Base-by-base conservation (phyloP, 2,113 vertebrate genomes). In the Chionodraco myersi region DNA sequence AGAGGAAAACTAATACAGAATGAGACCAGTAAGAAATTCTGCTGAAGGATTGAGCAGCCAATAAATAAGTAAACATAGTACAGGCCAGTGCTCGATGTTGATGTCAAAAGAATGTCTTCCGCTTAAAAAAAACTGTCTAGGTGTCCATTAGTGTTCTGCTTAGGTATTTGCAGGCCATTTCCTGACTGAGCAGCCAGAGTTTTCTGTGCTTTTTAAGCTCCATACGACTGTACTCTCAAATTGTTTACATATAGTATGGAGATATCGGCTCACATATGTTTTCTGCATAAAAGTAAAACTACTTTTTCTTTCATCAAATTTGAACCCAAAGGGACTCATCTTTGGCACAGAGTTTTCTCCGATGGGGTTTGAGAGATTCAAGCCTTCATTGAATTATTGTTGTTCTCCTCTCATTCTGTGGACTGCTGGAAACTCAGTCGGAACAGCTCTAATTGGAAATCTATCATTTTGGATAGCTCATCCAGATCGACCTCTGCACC, bases 381-480 rank as follows among this genome's bases (percentile, higher is more conserved):
- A 83, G 63, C 49, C 48, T 74, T 70, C 54, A 70, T 62, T 60
- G 45, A 83, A 85, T 81, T 70, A 86, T 90, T 87, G 66, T 62
- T 57, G 51, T 66, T 53, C 3, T 49, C 36, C 53, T 61, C 56
- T 79, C 41, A 36, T 59, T 79, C 64, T 34, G 48, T 57, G 58
- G 77, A 84, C 81, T 67, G 81, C 74, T 78, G 48, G 45, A 63
- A 26, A 47, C 30, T 78, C 75, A 65, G 58, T 68, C 57, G 30
- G 64, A 86, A 84, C 71, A 79, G 7, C 49, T 85, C 80, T 86
- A 80, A 76, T 89, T 83, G 87, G 80, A 83, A 86, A 80, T 90
- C 66, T 54, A 89, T 88, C 75, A 77, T 13, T n/a, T 64, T 45
- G 75, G 78, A 90, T 78, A 53, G 59, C 83, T 76, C 70, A 63